Conservation (phyloP, 2,888 invertebrate species). For the Liodrosophila aerea region DNA sequence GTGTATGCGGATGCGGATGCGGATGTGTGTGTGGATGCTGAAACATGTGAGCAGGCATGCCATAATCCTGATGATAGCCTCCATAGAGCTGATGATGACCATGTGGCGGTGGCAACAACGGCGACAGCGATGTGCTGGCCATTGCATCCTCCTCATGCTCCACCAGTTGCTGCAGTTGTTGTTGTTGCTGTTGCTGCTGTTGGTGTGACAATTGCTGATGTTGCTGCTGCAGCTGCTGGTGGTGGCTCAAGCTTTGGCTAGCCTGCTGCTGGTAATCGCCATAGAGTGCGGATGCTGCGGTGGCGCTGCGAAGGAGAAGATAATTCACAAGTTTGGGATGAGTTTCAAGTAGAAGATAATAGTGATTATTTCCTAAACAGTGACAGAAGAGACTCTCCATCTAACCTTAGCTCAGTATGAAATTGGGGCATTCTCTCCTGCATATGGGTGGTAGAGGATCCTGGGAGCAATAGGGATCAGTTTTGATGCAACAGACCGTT, state of each 20-base stretch:
- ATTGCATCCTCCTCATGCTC: constrained; percentile 55
- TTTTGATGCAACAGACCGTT: no score
- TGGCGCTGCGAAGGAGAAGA: constrained; percentile 52
- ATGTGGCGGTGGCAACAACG: constrained; percentile 60
- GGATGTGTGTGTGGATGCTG: constrained; percentile 40
- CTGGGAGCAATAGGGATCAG: no score
- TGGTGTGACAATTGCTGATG: constrained; percentile 32
- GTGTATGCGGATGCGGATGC: constrained; percentile 32
- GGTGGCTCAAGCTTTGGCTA: constrained; percentile 31
- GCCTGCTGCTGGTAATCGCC: constrained; percentile 50
- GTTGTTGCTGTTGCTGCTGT: constrained; percentile 39
- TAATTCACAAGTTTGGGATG: no score
- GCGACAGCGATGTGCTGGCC: constrained; percentile 50
- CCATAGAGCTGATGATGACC: constrained; percentile 62
- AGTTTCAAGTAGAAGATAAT: no score
- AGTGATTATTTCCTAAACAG: no score
- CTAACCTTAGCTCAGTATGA: no score
- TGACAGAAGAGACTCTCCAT: no score
- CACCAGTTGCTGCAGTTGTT: constrained; percentile 34
- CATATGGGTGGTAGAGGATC: no score
- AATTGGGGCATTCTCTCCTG: no score
- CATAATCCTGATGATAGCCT: constrained; percentile 71
- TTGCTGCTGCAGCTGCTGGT: constrained; percentile 38
- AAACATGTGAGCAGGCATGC: constrained; percentile 65
- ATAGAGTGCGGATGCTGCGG: constrained; percentile 59